Base-by-base conservation (phyloP, 1,140 invertebrate species). In the Bathynomus jamesi region DNA sequence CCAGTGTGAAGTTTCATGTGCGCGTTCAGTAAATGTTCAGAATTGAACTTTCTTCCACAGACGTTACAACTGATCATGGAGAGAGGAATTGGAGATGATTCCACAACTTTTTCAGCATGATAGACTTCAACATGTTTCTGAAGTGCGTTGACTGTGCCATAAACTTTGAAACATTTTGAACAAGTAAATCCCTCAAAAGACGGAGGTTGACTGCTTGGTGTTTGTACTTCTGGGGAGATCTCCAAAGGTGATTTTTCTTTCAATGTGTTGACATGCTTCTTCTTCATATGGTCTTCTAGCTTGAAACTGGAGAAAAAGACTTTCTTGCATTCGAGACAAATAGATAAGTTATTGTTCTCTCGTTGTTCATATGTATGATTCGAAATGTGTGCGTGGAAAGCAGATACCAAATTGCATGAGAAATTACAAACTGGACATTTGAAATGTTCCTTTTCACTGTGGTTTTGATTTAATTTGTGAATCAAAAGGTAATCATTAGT, bases 1-100 rank as follows among this genome's bases (percentile, higher is more conserved):
- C 71, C 75, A 3, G 69, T 67, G 40, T 76, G 75, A 53, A 76
- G 68, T 61, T 76, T 76, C 30, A 73, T 73, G 69, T 76, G 75
- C 17, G 70, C 71, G 11, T 61, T 66, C n/a, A 76, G 65, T 2
- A 69, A 64, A 32, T 66, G 61, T 0, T 71, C 64, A 7, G 69
- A 69, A 29, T 73, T 73, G 62, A 76, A 76, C 61, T 73, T 71
- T 24, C 75, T 70, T 7, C 75, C 75, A 53, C 75, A 76, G 3
- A 73, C 28, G 8, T 46, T 69, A 32, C 75, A 76, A 11, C 2
- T 8, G 21, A 53, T 10, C 27, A 2, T 40, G 13, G 60, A 21
- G 21, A 46, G n/a, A 40, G 62, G 25, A 28, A 31, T 27, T n/a
- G 65, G 53, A n/a, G 29, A n/a, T 24, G 67, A 30, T n/a, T 69